phyloP scores from a whole-genome alignment of 1,140 invertebrate genomes.

The Varroa destructor region DNA sequence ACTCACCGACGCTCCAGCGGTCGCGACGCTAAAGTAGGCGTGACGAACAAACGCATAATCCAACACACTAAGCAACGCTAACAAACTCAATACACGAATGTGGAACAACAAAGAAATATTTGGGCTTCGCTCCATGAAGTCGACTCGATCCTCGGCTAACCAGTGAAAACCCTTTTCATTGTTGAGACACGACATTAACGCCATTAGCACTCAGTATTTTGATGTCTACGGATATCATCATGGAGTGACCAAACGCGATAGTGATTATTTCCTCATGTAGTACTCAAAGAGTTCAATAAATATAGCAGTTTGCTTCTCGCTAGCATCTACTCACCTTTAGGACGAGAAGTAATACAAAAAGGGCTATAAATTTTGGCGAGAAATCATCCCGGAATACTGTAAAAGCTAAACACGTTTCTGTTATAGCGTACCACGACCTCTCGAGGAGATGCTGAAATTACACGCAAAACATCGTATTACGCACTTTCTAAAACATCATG shows the following conservation, averaged over 20 bases:
- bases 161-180: constrained; percentile 76
- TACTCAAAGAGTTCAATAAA: too few species aligned
- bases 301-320: too few species aligned
- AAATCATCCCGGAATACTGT: constrained; percentile 99
- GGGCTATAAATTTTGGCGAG: constrained; percentile 91
- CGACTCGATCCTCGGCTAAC: constrained; percentile 94
- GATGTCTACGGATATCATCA: too few species aligned
- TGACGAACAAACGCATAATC: constrained; percentile 82
- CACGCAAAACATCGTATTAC: constrained; percentile 29
- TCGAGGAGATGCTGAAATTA: constrained; percentile 83
- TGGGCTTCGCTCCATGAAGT: constrained; percentile 98
- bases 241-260: too few species aligned
- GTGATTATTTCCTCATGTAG: too few species aligned
- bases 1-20: constrained; percentile 77
- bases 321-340: constrained; percentile 50
- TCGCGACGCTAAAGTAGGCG: constrained; percentile 84
- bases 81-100: constrained; percentile 69
- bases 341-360: constrained; percentile 91
- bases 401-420: constrained; percentile 95
- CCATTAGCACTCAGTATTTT: too few species aligned
- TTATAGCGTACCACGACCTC: constrained; percentile 95
- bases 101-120: constrained; percentile 92
- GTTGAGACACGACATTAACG: too few species aligned
- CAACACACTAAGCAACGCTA: constrained; percentile 61
- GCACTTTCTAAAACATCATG: background rate